phyloP scores from a whole-genome alignment of 2,113 vertebrate species.

The Ictidomys tridecemlineatus region DNA sequence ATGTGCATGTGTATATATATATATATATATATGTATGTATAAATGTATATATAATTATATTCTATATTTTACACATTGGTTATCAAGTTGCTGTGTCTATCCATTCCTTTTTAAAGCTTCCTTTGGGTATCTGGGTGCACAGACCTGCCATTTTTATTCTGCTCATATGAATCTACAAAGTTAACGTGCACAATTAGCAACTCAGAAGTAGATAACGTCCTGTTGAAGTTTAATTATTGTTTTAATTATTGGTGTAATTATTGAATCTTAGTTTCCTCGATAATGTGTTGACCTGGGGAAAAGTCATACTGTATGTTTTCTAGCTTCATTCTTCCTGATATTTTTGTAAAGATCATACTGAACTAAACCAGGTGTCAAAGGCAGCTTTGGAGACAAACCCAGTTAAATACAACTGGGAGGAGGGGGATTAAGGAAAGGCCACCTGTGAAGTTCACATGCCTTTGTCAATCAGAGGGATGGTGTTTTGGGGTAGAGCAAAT shows the following conservation, averaged over 20 bases:
- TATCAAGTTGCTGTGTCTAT: background rate
- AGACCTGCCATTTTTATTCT: background rate
- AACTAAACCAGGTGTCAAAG: slow-evolving; percentile 30
- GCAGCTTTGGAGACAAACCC: slow-evolving; percentile 35
- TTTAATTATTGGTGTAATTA: too few species aligned
- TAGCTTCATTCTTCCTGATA: background rate
- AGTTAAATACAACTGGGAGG: background rate
- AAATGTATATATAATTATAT: background rate
- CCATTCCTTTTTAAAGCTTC: background rate
- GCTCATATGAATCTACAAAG: background rate
- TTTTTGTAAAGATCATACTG: slow-evolving; percentile 56
- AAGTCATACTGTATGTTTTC: background rate
- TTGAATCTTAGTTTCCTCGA: background rate
- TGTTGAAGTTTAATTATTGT: background rate
- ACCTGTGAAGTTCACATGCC: background rate
- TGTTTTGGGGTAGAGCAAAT: background rate
- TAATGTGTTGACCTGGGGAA: background rate
- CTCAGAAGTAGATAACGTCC: background rate
- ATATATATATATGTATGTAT: background rate
- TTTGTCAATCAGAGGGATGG: background rate
- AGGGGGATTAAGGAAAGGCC: background rate
- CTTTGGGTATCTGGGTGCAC: background rate
- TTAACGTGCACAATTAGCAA: background rate
- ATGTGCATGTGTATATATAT: background rate
- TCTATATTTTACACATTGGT: background rate